Evolutionary conservation across 2,888 invertebrate species (phyloP), one percentile per base, ranked within the genome.

Genomic region (Eurois occulta): DNA sequence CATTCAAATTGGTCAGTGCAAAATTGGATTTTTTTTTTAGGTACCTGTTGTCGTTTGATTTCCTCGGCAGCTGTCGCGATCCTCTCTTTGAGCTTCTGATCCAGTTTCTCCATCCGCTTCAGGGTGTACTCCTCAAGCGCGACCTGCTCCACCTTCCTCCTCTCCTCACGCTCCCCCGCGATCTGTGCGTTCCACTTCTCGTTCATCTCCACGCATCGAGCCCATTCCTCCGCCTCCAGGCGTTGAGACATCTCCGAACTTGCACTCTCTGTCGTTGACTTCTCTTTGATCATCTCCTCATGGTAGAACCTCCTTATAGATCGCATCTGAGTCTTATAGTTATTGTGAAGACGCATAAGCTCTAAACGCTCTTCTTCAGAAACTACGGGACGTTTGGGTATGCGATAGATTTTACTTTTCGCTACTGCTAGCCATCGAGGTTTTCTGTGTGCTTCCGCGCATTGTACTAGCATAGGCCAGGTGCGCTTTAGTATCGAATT

Each of bases 351-450:
- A 69, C 98, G 97, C 87, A 95, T 91, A 2, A 98, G 91, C 94
- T 99, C 98, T 4, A 95, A 84, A 0, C 90, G 87, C 90, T 99
- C 98, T 60, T 98, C 98, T 78, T 93, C 93, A 0, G 98, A 96
- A 69, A 98, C 91, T 79, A 93, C 93, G 35, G 97, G 97, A 65
- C 97, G 97, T 87, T 96, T 95, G 0, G 98, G 98, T 80, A 99
- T 97, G 85, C 97, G 97, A 94, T 97, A 99, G 69, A 98, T 86
- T 96, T 99, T 99, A 87, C 97, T 97, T 95, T 98, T 98, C 0
- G 99, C 99, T 24, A 97, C 97, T 4, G 98, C 98, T 68, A 98
- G 77, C 98, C 98, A 98, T 83, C 98, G 95, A 0, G 99, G 99
- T 94, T 99, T 99, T 86, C 98, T 97, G 78, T 96, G 96, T 21